Percentiles rank a stretch among this genome's conserved stretches.
Evolutionary conservation across 2,113 vertebrate genomes (phyloP).

Genomic region (Carassius gibelio): DNA sequence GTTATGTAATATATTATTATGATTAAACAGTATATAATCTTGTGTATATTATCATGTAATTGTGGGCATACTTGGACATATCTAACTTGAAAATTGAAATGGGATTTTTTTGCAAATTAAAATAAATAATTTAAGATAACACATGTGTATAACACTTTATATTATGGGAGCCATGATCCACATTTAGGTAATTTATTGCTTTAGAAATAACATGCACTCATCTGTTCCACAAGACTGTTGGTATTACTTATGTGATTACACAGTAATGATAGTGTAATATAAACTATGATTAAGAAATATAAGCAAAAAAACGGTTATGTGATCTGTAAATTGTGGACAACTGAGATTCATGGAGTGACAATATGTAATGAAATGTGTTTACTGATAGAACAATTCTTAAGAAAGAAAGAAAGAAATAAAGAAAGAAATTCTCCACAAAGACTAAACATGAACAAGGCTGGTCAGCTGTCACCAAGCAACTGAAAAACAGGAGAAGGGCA

Average conservation of each 20-base stretch:
- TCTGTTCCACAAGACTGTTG: neutral
- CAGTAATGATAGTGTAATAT: neutral
- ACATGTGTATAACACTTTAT: neutral
- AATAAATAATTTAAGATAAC: too few relatives aligned
- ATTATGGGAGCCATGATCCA: neutral
- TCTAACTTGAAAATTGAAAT: too few relatives aligned
- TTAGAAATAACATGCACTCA: neutral
- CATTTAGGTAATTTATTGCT: neutral
- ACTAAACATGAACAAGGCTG: neutral
- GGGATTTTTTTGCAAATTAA: too few relatives aligned
- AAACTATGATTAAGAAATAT: conserved; percentile 7
- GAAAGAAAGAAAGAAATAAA: neutral
- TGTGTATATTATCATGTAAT: too few relatives aligned
- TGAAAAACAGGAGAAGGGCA: neutral
- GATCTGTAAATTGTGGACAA: neutral
- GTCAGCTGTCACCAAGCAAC: neutral
- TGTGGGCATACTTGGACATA: too few relatives aligned
- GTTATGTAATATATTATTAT: too few relatives aligned
- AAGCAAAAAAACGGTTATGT: neutral
- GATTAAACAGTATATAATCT: too few relatives aligned
- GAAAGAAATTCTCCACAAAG: neutral
- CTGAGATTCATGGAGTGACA: neutral
- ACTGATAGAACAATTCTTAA: neutral
- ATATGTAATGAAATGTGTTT: neutral
- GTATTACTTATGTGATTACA: neutral